These are phyloP conservation scores for Opisthocomus hoazin DNA, from an alignment of 2,113 vertebrate genomes.

Conservation along the genomic window DNA sequence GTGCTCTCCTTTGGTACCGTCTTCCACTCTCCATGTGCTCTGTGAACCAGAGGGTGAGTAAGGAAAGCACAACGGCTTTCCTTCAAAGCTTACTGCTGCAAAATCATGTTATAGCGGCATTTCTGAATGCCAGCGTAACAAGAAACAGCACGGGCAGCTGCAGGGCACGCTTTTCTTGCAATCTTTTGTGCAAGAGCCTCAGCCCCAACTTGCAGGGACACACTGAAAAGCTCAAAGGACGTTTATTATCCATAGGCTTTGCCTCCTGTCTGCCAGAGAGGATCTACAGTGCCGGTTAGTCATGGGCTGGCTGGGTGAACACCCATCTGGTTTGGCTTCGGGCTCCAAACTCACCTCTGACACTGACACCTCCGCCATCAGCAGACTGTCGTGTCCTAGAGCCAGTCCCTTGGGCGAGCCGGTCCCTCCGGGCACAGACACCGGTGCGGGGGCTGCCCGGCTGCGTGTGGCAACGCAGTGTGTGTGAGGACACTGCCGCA, in stretches of 20 bases:
- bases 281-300: neutral
- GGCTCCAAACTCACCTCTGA: neutral
- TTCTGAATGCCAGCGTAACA: neutral
- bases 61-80: neutral
- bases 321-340: neutral
- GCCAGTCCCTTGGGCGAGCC: neutral
- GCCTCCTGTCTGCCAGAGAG: neutral
- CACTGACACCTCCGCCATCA: neutral
- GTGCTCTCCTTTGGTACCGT: neutral
- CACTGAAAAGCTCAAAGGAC: neutral
- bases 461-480: rapidly evolving
- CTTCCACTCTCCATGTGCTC: neutral
- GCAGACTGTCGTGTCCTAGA: neutral
- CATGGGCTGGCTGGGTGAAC: neutral
- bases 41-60: neutral
- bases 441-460: rapidly evolving
- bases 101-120: neutral
- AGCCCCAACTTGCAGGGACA: neutral
- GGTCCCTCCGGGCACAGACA: neutral
- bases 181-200: neutral
- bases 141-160: neutral
- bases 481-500: neutral
- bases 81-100: neutral
- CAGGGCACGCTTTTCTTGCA: neutral
- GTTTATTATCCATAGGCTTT: neutral